These are phyloP conservation scores for Argyresthia goedartella DNA, from an alignment of 2,888 invertebrate species.

Conservation along the genomic window DNA sequence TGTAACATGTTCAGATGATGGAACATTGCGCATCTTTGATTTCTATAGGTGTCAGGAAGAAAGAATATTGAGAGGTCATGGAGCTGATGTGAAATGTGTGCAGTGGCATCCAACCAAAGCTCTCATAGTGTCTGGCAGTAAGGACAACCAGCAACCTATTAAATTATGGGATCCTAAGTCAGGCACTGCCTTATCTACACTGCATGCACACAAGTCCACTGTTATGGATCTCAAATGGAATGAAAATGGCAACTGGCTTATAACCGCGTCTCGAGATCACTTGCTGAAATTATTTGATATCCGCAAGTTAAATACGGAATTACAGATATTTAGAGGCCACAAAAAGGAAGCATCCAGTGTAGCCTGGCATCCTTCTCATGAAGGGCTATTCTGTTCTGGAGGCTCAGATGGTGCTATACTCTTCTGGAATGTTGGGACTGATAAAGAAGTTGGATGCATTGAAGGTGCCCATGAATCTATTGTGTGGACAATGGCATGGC, in stretches of 20 bases:
- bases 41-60: constrained; percentile 98
- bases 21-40: constrained; percentile 98
- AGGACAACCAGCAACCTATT: constrained; percentile 99
- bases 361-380: constrained; percentile 99
- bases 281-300: constrained; percentile 97
- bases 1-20: constrained; percentile 99
- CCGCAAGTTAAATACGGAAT: constrained; percentile 93
- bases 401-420: constrained; percentile 98
- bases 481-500: constrained; percentile 99
- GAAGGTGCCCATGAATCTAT: constrained; percentile 99
- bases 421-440: constrained; percentile 99
- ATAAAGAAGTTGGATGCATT: constrained; percentile 97
- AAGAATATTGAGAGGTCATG: constrained; percentile 93
- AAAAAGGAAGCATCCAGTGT: constrained; percentile 98
- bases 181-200: constrained; percentile 93
- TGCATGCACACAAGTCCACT: constrained; percentile 99
- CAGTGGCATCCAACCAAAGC: constrained; percentile 99
- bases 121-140: constrained; percentile 97
- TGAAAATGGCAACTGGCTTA: constrained; percentile 98
- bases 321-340: constrained; percentile 98
- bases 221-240: constrained; percentile 99
- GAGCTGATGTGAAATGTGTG: constrained; percentile 98
- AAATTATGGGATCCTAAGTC: constrained; percentile 99
- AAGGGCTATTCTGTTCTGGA: constrained; percentile 96
- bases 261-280: constrained; percentile 98